Conservation (phyloP, 2,888 invertebrate species). For the Nemoura dubitans region DNA sequence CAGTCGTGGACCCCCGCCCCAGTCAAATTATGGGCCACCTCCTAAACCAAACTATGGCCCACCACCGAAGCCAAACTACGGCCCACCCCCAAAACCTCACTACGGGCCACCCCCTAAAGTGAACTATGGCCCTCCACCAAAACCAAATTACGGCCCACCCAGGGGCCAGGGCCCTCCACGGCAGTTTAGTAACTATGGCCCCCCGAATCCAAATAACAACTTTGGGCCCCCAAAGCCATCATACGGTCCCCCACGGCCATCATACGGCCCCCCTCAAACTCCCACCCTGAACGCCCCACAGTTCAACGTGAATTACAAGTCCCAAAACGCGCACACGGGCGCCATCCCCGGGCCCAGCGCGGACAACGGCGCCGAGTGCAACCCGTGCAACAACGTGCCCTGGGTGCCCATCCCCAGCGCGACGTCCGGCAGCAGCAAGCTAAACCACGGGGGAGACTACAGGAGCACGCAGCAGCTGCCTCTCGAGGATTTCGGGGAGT, state of each 20-base stretch:
- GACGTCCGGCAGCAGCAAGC: background rate
- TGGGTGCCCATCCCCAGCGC: constrained; percentile 76
- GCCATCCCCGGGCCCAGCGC: constrained; percentile 42
- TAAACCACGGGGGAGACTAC: background rate
- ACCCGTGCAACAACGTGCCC: constrained; percentile 81
- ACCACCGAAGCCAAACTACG: constrained; percentile 5
- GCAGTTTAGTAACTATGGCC: background rate
- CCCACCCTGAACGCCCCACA: background rate
- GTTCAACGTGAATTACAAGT: background rate
- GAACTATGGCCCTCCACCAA: background rate
- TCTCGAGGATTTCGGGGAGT: constrained; percentile 7
- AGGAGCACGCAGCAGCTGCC: constrained; percentile 12
- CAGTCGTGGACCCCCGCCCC: background rate
- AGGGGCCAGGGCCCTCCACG: background rate
- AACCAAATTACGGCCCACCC: constrained; percentile 23
- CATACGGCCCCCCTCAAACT: background rate
- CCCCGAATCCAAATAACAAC: background rate
- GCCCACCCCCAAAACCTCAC: constrained; percentile 1
- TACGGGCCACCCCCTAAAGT: constrained; percentile 18
- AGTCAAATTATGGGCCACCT: background rate
- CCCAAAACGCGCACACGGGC: background rate
- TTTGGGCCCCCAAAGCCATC: constrained; percentile 4
- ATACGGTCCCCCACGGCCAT: constrained; percentile 37
- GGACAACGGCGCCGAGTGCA: constrained; percentile 69
- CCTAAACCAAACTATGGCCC: constrained; percentile 14